A percentile compares a stretch with the other conserved stretches of the same genome.
Evolutionary conservation across 2,113 vertebrate genomes (phyloP).

Genomic region (Butorides virescens): DNA sequence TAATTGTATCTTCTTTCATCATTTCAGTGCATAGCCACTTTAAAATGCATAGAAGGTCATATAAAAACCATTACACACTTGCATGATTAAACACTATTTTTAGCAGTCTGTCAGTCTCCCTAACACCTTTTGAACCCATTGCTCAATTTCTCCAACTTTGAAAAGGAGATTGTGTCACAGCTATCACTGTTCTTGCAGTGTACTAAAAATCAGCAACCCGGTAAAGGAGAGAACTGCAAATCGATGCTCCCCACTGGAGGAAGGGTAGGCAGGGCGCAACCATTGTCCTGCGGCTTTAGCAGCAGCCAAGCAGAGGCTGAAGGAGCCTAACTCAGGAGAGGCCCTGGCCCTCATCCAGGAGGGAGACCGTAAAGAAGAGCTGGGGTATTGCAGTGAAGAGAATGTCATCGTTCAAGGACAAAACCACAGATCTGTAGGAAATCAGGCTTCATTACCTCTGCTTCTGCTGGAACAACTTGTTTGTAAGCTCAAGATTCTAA

Average conservation of each 20-base stretch:
- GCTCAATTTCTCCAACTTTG: not conserved
- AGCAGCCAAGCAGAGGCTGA: not conserved
- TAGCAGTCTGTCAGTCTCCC: not conserved
- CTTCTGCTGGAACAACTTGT: not conserved
- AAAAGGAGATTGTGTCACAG: not conserved
- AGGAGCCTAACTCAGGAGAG: fast-evolving
- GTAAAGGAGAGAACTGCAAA: not conserved
- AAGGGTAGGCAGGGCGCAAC: not conserved
- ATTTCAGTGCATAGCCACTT: not conserved
- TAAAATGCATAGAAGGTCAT: not conserved
- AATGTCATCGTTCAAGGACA: not conserved
- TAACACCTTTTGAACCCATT: not conserved
- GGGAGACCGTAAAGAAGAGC: not conserved
- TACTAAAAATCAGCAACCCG: not conserved
- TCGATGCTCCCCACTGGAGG: not conserved
- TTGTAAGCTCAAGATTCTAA: not conserved
- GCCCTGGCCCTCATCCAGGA: not conserved
- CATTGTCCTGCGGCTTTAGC: not conserved
- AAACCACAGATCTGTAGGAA: not conserved
- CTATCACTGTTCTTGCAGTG: not conserved
- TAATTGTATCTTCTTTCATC: not conserved
- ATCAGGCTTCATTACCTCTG: not conserved
- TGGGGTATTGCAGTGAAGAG: not conserved
- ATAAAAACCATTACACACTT: not conserved
- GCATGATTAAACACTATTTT: not conserved